Evolutionary conservation across 2,888 invertebrate species (phyloP).

Genomic region (Apamea epomidion): DNA sequence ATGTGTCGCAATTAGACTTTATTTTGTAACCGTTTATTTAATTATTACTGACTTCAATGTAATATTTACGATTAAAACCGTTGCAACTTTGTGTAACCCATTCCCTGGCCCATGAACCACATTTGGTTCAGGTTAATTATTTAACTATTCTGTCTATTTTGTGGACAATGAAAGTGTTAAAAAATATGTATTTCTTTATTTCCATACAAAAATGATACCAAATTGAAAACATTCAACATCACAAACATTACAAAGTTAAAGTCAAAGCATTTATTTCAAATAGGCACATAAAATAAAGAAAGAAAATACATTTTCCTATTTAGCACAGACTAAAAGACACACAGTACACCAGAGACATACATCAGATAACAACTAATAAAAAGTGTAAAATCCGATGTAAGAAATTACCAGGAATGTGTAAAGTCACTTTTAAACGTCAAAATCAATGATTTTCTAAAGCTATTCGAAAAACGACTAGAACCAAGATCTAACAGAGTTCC

Average conservation of each 20-base stretch:
- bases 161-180: no score
- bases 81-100: neutral
- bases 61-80: neutral
- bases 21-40: neutral
- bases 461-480: slow-evolving; percentile 8
- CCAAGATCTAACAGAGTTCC: slow-evolving; percentile 6
- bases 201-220: neutral
- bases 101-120: no score
- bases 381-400: no score
- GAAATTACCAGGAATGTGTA: no score
- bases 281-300: no score
- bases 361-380: no score
- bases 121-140: no score
- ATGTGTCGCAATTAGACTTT: neutral
- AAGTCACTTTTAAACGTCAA: neutral
- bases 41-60: neutral
- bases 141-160: no score
- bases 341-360: no score
- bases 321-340: no score
- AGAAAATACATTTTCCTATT: no score
- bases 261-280: neutral
- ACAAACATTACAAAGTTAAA: neutral
- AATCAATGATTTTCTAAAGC: neutral
- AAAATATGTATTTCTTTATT: neutral
- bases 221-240: neutral